Evolutionary conservation across 2,113 vertebrate genomes (phyloP).

Genomic region (Panthera tigris): DNA sequence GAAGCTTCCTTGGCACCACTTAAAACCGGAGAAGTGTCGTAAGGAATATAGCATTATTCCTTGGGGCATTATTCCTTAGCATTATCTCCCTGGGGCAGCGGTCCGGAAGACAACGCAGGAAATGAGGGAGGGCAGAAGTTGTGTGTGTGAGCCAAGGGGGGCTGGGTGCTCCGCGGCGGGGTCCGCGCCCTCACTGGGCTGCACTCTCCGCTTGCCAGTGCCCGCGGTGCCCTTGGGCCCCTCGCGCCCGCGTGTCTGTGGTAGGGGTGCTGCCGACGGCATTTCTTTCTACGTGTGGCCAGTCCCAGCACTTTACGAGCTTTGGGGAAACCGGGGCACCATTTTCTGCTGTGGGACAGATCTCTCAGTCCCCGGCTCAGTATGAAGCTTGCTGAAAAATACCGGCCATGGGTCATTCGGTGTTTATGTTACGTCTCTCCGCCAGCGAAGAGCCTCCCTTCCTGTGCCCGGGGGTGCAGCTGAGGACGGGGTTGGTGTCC

Average conservation of each 20-base stretch:
- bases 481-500: neutral
- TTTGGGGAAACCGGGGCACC: neutral
- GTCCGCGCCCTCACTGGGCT: too few relatives aligned
- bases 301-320: neutral
- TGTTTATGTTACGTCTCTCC: neutral
- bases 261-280: accelerated
- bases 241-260: accelerated
- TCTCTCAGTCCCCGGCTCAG: neutral
- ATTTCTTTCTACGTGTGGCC: neutral
- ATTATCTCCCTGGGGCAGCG: neutral
- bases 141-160: neutral
- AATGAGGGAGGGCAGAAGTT: neutral
- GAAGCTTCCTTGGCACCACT: neutral
- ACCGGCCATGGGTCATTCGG: neutral
- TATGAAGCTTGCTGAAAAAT: too few relatives aligned
- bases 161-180: too few relatives aligned
- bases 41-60: too few relatives aligned
- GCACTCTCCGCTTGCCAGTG: neutral
- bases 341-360: neutral
- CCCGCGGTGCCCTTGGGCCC: too few relatives aligned
- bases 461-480: neutral
- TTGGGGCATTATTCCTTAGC: neutral
- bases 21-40: neutral
- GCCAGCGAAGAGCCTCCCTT: too few relatives aligned
- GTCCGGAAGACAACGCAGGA: neutral